Evolutionary conservation across 35 echinoderm and acorn worm genomes (phyloP).

Genomic region (Apostichopus japonicus): DNA sequence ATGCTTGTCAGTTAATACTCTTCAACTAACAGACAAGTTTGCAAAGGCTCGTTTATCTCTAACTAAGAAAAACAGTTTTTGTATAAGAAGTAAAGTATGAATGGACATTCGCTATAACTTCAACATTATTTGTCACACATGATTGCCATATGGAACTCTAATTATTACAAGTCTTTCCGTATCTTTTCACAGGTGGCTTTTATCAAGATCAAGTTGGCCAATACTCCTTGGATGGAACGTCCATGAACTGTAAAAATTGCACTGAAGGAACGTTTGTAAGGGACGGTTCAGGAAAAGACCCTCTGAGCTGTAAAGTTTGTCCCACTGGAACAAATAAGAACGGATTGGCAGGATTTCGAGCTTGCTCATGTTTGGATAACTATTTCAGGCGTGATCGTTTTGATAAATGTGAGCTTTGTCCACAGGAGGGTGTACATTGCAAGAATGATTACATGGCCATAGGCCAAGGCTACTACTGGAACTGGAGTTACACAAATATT

Average conservation of each 20-base stretch:
- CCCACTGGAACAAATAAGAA: conserved; percentile 50
- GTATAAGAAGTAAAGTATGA: too few relatives aligned
- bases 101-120: too few relatives aligned
- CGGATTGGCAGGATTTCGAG: conserved; percentile 30
- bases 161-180: too few relatives aligned
- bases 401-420: conserved; percentile 2
- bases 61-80: too few relatives aligned
- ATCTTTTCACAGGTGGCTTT: not conserved
- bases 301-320: conserved; percentile 49
- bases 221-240: not conserved
- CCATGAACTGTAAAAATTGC: conserved; percentile 42
- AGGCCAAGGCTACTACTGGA: not conserved
- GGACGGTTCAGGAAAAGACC: not conserved
- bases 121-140: too few relatives aligned
- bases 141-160: too few relatives aligned
- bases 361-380: conserved; percentile 46
- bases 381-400: conserved; percentile 38
- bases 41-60: too few relatives aligned
- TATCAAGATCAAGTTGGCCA: conserved; percentile 28
- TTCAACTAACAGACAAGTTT: too few relatives aligned
- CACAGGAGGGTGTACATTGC: not conserved
- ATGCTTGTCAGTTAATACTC: too few relatives aligned
- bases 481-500: conserved; percentile 14
- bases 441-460: not conserved
- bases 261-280: conserved; percentile 52